Evolutionary conservation across 2,888 invertebrate species (phyloP).

Genomic region (Liodrosophila aerea): DNA sequence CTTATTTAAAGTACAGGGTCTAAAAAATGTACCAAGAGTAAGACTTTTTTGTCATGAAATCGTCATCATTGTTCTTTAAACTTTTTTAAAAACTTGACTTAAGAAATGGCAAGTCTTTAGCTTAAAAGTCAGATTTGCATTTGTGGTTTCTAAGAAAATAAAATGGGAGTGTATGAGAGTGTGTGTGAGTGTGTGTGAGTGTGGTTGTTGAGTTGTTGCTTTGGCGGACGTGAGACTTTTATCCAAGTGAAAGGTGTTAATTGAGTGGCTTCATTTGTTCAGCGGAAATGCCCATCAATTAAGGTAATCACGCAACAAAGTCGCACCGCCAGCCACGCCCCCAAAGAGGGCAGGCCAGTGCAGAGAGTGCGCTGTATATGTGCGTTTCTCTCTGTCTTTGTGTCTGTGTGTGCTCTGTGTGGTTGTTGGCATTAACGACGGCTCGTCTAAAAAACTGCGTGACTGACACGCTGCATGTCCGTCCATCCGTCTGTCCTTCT

Average conservation of each 20-base stretch:
- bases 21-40: too few species aligned
- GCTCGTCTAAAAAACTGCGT: conserved; percentile 75
- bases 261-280: conserved; percentile 78
- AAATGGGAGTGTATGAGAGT: background rate
- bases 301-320: conserved; percentile 78
- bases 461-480: conserved; percentile 66
- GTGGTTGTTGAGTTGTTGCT: conserved; percentile 32
- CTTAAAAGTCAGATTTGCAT: too few species aligned
- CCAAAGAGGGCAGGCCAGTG: background rate
- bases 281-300: conserved; percentile 77
- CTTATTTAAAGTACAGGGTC: too few species aligned
- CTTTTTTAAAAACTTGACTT: too few species aligned
- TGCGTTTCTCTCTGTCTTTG: conserved; percentile 13
- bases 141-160: too few species aligned
- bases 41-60: too few species aligned
- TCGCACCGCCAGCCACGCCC: conserved; percentile 70
- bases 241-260: conserved; percentile 74
- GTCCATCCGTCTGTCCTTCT: background rate
- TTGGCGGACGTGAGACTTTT: conserved; percentile 63
- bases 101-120: too few species aligned
- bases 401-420: conserved; percentile 40
- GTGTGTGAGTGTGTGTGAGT: conserved; percentile 11
- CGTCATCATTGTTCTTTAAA: too few species aligned
- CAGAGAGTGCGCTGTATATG: background rate
- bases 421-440: conserved; percentile 65